Evolutionary conservation across 2,888 invertebrate species (phyloP), one percentile per base, ranked within the genome.

Genomic region (Chironomus tentans): DNA sequence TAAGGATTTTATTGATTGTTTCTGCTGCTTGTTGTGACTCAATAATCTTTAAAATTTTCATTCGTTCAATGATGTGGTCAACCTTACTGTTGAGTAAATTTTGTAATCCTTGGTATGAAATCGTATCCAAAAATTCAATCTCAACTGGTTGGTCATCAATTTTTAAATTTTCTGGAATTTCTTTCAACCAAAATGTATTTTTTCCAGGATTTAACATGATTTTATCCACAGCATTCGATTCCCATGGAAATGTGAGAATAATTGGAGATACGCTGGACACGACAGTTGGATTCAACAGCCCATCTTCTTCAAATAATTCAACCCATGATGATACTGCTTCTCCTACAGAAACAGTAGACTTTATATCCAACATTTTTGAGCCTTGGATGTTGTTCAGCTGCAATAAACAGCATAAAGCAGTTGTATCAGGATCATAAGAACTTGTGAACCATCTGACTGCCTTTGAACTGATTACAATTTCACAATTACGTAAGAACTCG

Each of bases 21-120:
- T 48, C n/a, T 3, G 13, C 18, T 12, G 50, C 15, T 50, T 70
- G 50, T 21, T 21, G 24, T 13, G 70, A 50, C 13, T 24, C 22
- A 15, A 70, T n/a, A 24, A 70, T 48, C 21, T 70, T 70, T 18
- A 47, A 21, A 47, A 70, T 21, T 21, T 70, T 70, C 70, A 48
- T 70, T 12, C 21, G 47, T 18, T 70, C 47, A 10, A 70, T 47
- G 4, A 70, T 47, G 47, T 48, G 18, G 7, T 47, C 13, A 12
- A 47, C 7, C 15, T 70, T 70, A 6, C 21, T 15, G 3, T 70
- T 38, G 10, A 70, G 12, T 4, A 70, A 7, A 6, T 38, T 13
- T 3, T 70, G 21, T 2, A 70, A 13, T 0, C 10, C 47, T 22
- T 28, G 12, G 15, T 18, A 21, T 12, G 5, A 13, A 15, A 70